phyloP scores from a whole-genome alignment of 2,888 invertebrate genomes.

The Phyllotreta striolata region DNA sequence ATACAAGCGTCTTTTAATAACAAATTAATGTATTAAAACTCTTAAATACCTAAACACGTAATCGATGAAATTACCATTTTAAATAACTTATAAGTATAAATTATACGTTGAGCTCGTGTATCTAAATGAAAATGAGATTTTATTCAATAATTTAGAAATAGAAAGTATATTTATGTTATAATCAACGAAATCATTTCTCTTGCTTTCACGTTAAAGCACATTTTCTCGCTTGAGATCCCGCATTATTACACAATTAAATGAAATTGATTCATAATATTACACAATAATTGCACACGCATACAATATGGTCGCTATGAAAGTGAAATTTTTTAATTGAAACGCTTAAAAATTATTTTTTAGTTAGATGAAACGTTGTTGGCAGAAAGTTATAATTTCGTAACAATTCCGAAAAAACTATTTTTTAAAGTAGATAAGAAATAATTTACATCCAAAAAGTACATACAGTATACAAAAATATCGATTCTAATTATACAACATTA shows the following conservation, averaged over 20 bases:
- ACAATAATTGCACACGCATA: constrained; percentile 33
- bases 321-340: constrained; percentile 26
- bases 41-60: constrained; percentile 11
- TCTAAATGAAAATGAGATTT: constrained; percentile 27
- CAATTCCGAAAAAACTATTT: no score
- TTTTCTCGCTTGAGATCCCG: constrained; percentile 38
- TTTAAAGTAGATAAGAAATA: no score
- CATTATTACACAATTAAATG: constrained; percentile 39
- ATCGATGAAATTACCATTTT: constrained; percentile 11
- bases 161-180: constrained; percentile 39
- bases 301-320: constrained; percentile 22
- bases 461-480: no score
- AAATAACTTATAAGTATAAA: constrained; percentile 15
- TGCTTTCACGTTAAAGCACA: constrained; percentile 41
- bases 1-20: neutral
- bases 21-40: constrained; percentile 3
- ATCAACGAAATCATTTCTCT: constrained; percentile 39
- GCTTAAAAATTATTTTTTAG: constrained; percentile 4
- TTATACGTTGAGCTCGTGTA: constrained; percentile 6
- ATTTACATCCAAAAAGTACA: no score
- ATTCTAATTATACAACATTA: no score
- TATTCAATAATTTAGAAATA: constrained; percentile 38
- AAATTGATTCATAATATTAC: constrained; percentile 35
- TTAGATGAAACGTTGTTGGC: neutral
- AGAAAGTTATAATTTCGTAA: no score